Percentiles rank a stretch among this genome's conserved stretches.
Evolutionary conservation across 2,113 vertebrate species (phyloP).

Genomic region (Neoarius graeffei): DNA sequence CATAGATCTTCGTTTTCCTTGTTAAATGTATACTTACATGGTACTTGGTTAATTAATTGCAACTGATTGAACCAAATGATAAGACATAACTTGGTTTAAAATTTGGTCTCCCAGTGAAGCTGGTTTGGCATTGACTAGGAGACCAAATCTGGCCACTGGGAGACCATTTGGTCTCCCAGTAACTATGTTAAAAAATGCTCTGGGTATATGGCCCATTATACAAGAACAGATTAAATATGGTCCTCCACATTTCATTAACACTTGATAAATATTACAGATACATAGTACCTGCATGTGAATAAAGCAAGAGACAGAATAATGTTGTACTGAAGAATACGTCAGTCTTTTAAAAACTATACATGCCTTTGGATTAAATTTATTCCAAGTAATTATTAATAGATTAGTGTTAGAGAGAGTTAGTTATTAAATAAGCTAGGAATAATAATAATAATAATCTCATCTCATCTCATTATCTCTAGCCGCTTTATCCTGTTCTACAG

Average conservation of each 20-base stretch:
- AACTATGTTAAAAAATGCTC: no score
- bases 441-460: not conserved
- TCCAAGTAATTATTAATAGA: not conserved
- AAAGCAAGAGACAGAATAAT: constrained; percentile 30
- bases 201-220: not conserved
- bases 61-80: no score
- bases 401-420: not conserved
- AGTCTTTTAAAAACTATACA: constrained; percentile 60
- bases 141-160: no score
- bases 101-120: no score
- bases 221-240: not conserved
- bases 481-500: no score
- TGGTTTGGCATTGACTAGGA: no score
- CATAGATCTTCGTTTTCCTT: no score
- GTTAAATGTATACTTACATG: no score
- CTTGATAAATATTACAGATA: not conserved
- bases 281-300: not conserved
- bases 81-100: no score
- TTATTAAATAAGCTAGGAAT: not conserved
- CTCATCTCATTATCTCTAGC: no score
- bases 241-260: not conserved
- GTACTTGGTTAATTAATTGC: no score
- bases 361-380: not conserved
- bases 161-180: no score
- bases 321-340: constrained; percentile 60